Conservation (phyloP, 2,888 invertebrate species). For the Apamea anceps region DNA sequence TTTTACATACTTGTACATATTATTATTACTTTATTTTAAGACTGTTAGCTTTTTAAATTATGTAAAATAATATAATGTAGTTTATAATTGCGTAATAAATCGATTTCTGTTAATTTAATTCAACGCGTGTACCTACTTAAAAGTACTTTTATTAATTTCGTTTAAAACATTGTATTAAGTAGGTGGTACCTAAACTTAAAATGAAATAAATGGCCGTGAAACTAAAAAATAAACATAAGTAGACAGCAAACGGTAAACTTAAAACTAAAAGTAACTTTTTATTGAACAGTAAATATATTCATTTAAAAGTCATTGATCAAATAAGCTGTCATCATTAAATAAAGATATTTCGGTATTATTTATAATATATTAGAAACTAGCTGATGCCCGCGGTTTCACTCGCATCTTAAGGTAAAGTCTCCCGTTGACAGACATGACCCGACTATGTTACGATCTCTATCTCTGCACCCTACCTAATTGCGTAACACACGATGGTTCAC, state of each 20-base stretch:
- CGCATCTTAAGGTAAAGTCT: background rate
- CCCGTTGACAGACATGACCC: too few species aligned
- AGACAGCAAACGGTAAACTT: conserved; percentile 25
- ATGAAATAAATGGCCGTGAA: background rate
- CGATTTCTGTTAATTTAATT: background rate
- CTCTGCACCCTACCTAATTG: too few species aligned
- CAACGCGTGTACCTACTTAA: background rate
- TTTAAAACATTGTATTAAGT: background rate
- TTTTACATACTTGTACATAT: too few species aligned
- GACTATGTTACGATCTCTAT: too few species aligned
- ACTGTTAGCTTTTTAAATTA: too few species aligned
- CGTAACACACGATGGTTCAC: too few species aligned
- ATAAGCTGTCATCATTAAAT: conserved; percentile 37
- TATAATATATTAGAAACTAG: background rate
- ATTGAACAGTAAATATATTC: conserved; percentile 23
- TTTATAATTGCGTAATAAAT: too few species aligned
- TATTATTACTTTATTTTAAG: too few species aligned
- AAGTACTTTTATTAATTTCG: background rate
- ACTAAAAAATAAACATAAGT: background rate
- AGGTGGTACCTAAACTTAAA: background rate
- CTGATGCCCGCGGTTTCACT: background rate
- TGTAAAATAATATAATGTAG: too few species aligned
- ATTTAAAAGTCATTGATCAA: conserved; percentile 41
- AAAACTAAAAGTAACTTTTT: conserved; percentile 18
- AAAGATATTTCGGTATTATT: conserved; percentile 13